Base-by-base conservation (phyloP, 2,888 invertebrate genomes). In the Eurois occulta region DNA sequence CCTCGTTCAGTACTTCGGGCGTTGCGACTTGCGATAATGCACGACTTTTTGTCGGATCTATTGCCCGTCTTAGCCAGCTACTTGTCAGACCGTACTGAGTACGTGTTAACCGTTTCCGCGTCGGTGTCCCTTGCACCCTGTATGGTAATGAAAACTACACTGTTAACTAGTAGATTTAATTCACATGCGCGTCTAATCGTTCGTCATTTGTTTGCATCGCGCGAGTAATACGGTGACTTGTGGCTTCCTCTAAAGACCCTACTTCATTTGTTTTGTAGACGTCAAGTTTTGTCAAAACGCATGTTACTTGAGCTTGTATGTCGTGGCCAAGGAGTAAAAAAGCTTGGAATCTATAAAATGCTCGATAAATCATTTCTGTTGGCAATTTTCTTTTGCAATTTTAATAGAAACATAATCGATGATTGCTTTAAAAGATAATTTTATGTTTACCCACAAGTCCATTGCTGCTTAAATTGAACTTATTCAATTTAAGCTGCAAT, bases 371-470 rank as follows among this genome's bases (percentile, higher is more conserved):
- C 11, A 70, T 64, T 32, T 62, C 32, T 52, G 52, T 64, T 7
- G 4, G 10, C 10, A 16, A 32, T 35, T 70, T 43, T 79, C 10
- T 79, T 64, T 48, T 35, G 69, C 28, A 18, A 32, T 70, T 48
- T 48, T 48, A n/a, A 79, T 68, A 46, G 21, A 79, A 79, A 38
- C 41, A 41, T 60, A 16, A 48, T 41, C 3, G n/a, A 2, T 60
- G n/a, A 32, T 38, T 43, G 52, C n/a, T 35, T 11, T 60, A 3
- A 13, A 46, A 46, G 24, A 62, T 62, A 10, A 24, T 21, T 3
- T 58, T 28, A 75, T 60, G 3, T 75, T 75, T 38, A n/a, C n/a
- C n/a, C n/a, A n/a, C n/a, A n/a, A n/a, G n/a, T n/a, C n/a, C n/a
- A n/a, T n/a, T n/a, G n/a, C n/a, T n/a, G n/a, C n/a, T n/a, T n/a